Conservation (phyloP, 2,797 vertebrate genomes). For the Sebastes trivittatus region DNA sequence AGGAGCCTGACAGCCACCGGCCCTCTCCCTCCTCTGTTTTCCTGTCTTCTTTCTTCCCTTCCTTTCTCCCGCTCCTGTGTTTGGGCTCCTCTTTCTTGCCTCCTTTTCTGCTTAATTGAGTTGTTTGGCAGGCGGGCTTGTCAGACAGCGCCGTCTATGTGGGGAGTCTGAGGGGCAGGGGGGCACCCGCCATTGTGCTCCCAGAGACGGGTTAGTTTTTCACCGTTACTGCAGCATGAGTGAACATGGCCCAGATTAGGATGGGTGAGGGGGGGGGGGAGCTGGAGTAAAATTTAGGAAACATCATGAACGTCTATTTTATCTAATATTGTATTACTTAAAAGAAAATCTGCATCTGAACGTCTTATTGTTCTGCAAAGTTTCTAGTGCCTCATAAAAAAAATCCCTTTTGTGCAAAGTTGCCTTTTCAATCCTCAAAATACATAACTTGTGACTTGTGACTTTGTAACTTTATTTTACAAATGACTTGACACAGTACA, state of each 20-base stretch:
- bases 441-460: not conserved
- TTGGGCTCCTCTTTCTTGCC: conserved; percentile 84
- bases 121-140: conserved; percentile 96
- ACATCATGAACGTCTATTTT: conserved; percentile 1
- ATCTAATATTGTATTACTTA: not conserved
- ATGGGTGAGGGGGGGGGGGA: not conserved
- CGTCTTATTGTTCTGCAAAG: not conserved
- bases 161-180: conserved; percentile 90
- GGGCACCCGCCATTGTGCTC: conserved; percentile 92
- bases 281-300: conserved; percentile 16
- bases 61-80: conserved; percentile 75
- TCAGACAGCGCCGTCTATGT: conserved; percentile 94
- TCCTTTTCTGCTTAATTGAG: conserved; percentile 99
- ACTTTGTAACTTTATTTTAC: not conserved
- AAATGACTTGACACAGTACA: not conserved
- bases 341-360: not conserved
- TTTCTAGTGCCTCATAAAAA: not conserved
- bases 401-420: not conserved
- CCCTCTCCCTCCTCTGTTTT: conserved; percentile 80
- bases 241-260: conserved; percentile 83
- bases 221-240: conserved; percentile 95
- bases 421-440: not conserved
- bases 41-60: conserved; percentile 70
- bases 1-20: conserved; percentile 88
- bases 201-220: conserved; percentile 98